Conservation (phyloP, 2,113 vertebrate species). For the Calidris pugnax region DNA sequence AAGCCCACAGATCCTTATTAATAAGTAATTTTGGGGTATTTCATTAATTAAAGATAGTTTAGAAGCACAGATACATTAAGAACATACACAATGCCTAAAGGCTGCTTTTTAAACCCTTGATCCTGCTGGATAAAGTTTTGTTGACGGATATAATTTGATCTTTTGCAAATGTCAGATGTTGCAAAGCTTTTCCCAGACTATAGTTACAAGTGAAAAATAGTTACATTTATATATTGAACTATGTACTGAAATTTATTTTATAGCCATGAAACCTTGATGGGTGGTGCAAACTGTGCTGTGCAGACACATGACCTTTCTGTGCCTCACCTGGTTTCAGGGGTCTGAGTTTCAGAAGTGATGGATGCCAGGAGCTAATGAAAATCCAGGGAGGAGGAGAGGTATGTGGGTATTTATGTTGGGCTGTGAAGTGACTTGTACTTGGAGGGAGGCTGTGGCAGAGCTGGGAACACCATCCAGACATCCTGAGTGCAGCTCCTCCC, state of each 20-base stretch:
- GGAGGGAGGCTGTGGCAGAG: background rate
- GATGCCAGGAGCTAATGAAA: background rate
- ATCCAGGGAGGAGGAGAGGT: background rate
- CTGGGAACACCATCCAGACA: background rate
- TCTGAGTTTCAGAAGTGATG: background rate
- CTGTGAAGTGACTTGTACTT: background rate
- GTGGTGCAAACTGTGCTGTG: background rate
- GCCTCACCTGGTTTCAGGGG: background rate
- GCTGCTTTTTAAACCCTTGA: background rate
- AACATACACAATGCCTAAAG: background rate
- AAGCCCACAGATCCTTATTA: conserved; percentile 50
- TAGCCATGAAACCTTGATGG: background rate
- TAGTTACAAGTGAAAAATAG: background rate
- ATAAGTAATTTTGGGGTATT: conserved; percentile 55
- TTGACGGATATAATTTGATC: background rate
- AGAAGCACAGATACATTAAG: background rate
- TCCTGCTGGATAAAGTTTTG: background rate
- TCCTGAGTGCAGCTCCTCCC: background rate
- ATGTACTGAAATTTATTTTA: background rate
- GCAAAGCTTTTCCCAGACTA: background rate
- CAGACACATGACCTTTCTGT: background rate
- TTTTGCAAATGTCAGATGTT: background rate
- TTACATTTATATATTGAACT: background rate
- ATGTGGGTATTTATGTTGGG: background rate
- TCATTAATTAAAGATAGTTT: conserved; percentile 64